Percentiles rank a stretch among this genome's conserved stretches.
These are phyloP conservation scores for Sinelater perroti DNA, from an alignment of 2,888 invertebrate species.

Conservation along the genomic window DNA sequence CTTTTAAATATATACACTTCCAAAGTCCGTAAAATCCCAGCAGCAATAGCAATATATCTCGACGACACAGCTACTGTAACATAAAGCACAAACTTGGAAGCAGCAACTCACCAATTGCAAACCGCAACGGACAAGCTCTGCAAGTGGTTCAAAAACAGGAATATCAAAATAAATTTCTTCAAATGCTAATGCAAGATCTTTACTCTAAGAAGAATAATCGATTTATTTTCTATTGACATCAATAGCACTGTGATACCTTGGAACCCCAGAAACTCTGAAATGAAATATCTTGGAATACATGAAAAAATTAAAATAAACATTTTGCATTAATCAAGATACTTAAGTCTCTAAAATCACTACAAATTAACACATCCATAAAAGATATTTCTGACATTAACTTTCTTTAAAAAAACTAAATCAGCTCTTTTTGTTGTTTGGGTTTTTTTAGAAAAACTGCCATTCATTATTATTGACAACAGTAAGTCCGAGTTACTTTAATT, in stretches of 20 bases:
- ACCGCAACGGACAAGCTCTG: not conserved
- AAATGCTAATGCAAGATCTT: constrained; percentile 8
- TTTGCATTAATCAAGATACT: no score
- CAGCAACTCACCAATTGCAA: not conserved
- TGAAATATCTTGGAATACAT: constrained; percentile 5
- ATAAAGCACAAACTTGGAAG: not conserved
- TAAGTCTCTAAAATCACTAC: no score
- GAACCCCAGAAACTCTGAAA: constrained; percentile 1
- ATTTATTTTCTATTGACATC: not conserved
- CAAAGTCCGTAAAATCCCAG: not conserved
- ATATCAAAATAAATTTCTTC: constrained; percentile 3
- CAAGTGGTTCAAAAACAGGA: constrained; percentile 1
- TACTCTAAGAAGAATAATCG: constrained; percentile 3
- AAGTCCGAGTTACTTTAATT: no score
- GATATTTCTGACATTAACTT: no score
- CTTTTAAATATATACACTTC: constrained; percentile 7
- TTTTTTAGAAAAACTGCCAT: no score
- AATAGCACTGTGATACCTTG: constrained; percentile 1
- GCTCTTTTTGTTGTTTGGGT: no score
- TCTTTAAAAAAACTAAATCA: no score
- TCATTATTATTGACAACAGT: no score
- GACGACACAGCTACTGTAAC: constrained; percentile 1
- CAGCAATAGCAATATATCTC: not conserved
- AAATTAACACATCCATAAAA: no score
- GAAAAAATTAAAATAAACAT: no score